A percentile compares a stretch with the other conserved stretches of the same genome.
These are phyloP conservation scores for Xylota sylvarum DNA, from an alignment of 2,888 invertebrate genomes.

Conservation along the genomic window DNA sequence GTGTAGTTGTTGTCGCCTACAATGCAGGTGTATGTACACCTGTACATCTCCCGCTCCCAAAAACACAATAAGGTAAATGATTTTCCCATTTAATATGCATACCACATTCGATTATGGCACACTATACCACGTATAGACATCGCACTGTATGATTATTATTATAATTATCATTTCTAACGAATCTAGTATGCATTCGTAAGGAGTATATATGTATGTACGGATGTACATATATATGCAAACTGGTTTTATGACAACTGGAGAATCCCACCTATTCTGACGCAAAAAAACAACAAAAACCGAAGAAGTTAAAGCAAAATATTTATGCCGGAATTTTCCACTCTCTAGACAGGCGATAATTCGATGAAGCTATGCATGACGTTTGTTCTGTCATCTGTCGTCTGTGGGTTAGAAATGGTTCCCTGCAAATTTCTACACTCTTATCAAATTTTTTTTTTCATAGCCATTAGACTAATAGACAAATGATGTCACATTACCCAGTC, in stretches of 20 bases:
- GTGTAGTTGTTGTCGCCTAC: not conserved
- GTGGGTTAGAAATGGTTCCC: too few species aligned
- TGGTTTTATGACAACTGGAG: slow-evolving; percentile 15
- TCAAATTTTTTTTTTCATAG: too few species aligned
- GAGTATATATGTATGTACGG: too few species aligned
- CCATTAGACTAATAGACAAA: not conserved
- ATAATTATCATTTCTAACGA: slow-evolving; percentile 14
- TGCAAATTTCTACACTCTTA: not conserved
- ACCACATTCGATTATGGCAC: slow-evolving; percentile 13
- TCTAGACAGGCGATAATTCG: not conserved
- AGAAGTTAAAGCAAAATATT: not conserved
- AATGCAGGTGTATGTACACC: not conserved
- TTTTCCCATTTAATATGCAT: not conserved
- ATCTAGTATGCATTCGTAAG: slow-evolving; percentile 15
- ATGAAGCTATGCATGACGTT: too few species aligned
- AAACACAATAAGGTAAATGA: slow-evolving; percentile 1
- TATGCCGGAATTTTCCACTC: not conserved
- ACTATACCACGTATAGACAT: slow-evolving; percentile 1
- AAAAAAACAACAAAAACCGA: not conserved
- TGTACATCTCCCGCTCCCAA: not conserved
- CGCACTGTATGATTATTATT: not conserved
- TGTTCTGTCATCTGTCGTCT: too few species aligned
- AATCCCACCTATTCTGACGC: not conserved
- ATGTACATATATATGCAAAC: too few species aligned
- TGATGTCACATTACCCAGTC: not conserved